These are phyloP conservation scores for Perizoma affinitatum DNA, from an alignment of 2,888 invertebrate genomes.

Conservation along the genomic window DNA sequence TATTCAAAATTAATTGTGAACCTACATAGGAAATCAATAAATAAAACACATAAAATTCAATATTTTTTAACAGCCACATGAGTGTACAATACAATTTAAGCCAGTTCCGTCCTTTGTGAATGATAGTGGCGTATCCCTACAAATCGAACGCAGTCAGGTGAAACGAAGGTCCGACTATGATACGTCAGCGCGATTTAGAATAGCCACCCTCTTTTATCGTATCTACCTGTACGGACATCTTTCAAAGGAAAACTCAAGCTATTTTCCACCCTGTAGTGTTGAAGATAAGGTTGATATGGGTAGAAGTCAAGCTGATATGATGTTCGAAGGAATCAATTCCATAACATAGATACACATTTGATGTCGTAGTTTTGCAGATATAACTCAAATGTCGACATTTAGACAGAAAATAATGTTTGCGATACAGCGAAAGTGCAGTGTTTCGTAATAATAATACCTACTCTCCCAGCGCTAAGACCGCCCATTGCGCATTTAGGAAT, in stretches of 20 bases:
- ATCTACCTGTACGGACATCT: slow-evolving; percentile 33
- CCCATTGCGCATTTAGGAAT: not conserved
- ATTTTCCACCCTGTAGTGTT: slow-evolving; percentile 32
- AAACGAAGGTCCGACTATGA: slow-evolving; percentile 70
- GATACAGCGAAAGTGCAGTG: slow-evolving; percentile 18
- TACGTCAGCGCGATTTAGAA: slow-evolving; percentile 79
- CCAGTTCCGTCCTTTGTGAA: too few species aligned
- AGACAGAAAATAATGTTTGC: slow-evolving; percentile 38
- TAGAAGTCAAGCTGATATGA: slow-evolving; percentile 51
- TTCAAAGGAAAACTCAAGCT: not conserved
- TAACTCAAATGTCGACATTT: slow-evolving; percentile 56
- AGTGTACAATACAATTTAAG: too few species aligned
- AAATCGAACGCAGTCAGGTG: slow-evolving; percentile 69
- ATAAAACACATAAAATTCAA: too few species aligned
- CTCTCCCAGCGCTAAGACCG: too few species aligned
- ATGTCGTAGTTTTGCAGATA: slow-evolving; percentile 63
- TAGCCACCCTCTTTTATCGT: slow-evolving; percentile 76
- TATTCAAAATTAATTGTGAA: too few species aligned
- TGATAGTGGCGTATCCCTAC: slow-evolving; percentile 50
- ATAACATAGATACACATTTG: slow-evolving; percentile 73
- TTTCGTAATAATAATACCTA: too few species aligned
- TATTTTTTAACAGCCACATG: too few species aligned
- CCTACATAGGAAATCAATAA: too few species aligned
- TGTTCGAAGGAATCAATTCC: slow-evolving; percentile 67
- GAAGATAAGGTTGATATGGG: slow-evolving; percentile 36